These are phyloP conservation scores for Nomada flava DNA, from an alignment of 2,888 invertebrate genomes.

Conservation along the genomic window DNA sequence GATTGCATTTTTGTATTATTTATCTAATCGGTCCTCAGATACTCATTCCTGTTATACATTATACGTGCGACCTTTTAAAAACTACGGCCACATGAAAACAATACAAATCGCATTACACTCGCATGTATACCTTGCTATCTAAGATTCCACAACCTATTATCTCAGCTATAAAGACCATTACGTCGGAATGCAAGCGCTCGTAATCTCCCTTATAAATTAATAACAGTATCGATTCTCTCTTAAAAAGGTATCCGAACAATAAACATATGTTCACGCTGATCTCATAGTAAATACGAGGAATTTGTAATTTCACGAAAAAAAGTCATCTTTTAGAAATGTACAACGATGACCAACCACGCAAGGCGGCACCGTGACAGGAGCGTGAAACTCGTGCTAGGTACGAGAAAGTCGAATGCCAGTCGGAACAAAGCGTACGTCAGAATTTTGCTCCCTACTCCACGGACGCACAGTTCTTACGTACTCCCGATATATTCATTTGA, in stretches of 20 bases:
- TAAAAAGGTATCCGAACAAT: not conserved
- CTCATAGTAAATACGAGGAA: not conserved
- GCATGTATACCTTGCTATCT: not conserved
- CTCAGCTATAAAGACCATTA: slow-evolving; percentile 4
- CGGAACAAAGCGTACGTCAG: slow-evolving; percentile 63
- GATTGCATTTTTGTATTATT: slow-evolving; percentile 44
- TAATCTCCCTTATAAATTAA: slow-evolving; percentile 23
- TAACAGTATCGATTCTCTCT: not conserved
- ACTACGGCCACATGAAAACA: too few species aligned
- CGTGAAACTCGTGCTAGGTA: slow-evolving; percentile 63
- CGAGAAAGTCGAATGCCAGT: slow-evolving; percentile 63
- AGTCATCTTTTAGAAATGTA: slow-evolving; percentile 34
- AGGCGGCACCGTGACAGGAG: slow-evolving; percentile 57
- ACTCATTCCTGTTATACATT: not conserved
- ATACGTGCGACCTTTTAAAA: not conserved
- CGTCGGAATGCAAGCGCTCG: not conserved
- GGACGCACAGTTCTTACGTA: slow-evolving; percentile 18
- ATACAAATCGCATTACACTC: not conserved
- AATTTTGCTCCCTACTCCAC: slow-evolving; percentile 49
- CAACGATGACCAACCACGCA: slow-evolving; percentile 47
- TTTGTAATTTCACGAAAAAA: slow-evolving; percentile 3
- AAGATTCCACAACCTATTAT: slow-evolving; percentile 33
- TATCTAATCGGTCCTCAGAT: not conserved
- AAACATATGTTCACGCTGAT: slow-evolving; percentile 24
- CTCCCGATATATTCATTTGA: not conserved